Percentiles rank a stretch among this genome's conserved stretches.
phyloP scores from a whole-genome alignment of 2,797 vertebrate species.

The Botia almorhae region DNA sequence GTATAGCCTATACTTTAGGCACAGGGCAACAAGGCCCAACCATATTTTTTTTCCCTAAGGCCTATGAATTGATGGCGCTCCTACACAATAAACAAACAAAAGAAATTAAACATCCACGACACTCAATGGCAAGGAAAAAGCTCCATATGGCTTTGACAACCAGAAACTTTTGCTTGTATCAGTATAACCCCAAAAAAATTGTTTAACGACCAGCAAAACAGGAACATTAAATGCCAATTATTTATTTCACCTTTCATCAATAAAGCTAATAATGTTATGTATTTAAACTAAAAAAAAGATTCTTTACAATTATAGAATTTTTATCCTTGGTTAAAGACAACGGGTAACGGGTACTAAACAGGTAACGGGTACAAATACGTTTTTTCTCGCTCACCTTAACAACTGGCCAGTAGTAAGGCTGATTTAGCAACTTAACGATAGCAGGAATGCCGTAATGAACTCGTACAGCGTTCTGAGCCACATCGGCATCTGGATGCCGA shows the following conservation, averaged over 20 bases:
- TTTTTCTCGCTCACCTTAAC: constrained; percentile 85
- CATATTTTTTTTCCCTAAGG: background rate
- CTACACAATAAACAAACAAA: background rate
- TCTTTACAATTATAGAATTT: too few relatives aligned
- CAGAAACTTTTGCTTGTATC: background rate
- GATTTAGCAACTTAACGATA: constrained; percentile 92
- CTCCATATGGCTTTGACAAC: background rate
- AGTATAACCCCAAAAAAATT: background rate
- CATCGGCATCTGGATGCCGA: constrained; percentile 92
- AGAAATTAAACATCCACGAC: background rate
- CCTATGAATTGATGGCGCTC: background rate
- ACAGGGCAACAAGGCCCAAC: background rate
- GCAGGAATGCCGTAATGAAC: constrained; percentile 92
- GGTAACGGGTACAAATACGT: too few relatives aligned
- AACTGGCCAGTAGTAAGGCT: constrained; percentile 95
- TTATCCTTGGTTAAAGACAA: too few relatives aligned
- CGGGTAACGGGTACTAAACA: too few relatives aligned
- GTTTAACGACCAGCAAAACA: background rate
- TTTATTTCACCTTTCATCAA: too few relatives aligned
- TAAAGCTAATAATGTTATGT: too few relatives aligned
- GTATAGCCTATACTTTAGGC: background rate
- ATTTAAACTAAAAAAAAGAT: too few relatives aligned
- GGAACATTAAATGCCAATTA: too few relatives aligned
- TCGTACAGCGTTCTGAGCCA: constrained; percentile 91
- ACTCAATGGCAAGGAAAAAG: background rate